Conservation (phyloP, 2,113 vertebrate genomes). For the Mesembrinibis cayennensis region DNA sequence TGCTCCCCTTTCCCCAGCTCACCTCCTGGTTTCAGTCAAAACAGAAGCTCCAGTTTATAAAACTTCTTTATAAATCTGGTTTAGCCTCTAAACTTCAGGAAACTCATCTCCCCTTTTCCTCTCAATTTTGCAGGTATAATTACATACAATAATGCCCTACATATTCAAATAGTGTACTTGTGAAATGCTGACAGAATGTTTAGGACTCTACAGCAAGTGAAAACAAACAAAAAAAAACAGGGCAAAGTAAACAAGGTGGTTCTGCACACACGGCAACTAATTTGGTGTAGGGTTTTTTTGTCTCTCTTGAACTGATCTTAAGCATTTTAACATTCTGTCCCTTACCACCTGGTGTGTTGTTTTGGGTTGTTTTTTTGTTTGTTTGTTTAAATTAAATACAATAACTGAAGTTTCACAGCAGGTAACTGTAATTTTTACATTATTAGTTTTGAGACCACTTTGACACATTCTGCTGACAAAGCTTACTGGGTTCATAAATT, state of each 20-base stretch:
- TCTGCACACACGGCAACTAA: rapidly evolving
- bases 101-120: not conserved
- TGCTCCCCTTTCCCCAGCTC: not conserved
- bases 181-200: not conserved
- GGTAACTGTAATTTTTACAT: not conserved
- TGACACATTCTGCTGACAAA: not conserved
- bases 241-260: not conserved
- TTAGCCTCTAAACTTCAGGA: not conserved
- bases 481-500: too few relatives aligned
- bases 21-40: not conserved
- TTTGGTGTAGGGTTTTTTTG: rapidly evolving
- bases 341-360: not conserved
- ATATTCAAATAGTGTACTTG: not conserved
- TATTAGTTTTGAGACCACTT: not conserved
- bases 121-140: not conserved
- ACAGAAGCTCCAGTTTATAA: not conserved
- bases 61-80: not conserved
- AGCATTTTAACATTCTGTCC: not conserved
- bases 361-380: not conserved
- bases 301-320: not conserved
- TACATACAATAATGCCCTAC: not conserved
- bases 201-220: not conserved
- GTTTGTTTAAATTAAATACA: not conserved
- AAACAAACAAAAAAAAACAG: not conserved
- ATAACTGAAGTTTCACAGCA: not conserved